phyloP scores from a whole-genome alignment of 2,797 vertebrate species.

The Danio jaintianensis region DNA sequence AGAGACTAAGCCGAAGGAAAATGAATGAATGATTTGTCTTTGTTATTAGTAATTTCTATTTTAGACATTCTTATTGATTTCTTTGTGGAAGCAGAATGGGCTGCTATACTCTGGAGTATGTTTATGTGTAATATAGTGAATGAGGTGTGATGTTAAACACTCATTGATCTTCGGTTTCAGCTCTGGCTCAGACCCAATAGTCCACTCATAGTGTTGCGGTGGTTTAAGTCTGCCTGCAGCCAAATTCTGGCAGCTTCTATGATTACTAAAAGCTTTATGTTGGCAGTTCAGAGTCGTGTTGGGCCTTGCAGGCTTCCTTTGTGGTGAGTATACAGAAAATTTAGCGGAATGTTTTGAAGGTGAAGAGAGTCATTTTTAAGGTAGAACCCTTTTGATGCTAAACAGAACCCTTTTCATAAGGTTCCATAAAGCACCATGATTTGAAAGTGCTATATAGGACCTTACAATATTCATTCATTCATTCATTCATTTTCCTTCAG shows the following conservation, averaged over 20 bases:
- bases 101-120: constrained; percentile 1
- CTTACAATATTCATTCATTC: too few species aligned
- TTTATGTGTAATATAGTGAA: constrained; percentile 41
- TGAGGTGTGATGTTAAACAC: constrained; percentile 50
- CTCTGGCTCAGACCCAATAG: constrained; percentile 43
- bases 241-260: constrained; percentile 24
- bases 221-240: constrained; percentile 1
- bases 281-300: constrained; percentile 5
- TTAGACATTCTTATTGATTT: constrained; percentile 62
- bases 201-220: constrained; percentile 9
- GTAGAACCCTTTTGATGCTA: too few species aligned
- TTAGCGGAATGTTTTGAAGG: background rate
- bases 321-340: background rate
- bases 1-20: too few species aligned
- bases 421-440: too few species aligned
- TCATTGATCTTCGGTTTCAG: constrained; percentile 63
- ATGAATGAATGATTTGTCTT: background rate
- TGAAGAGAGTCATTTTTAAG: background rate
- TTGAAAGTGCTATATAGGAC: too few species aligned
- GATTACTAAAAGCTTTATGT: constrained; percentile 26
- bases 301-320: background rate
- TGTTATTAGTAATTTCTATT: background rate
- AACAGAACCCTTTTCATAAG: too few species aligned
- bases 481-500: too few species aligned
- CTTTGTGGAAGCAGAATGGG: constrained; percentile 10